Evolutionary conservation across 35 echinoderm and acorn worm genomes (phyloP).

Genomic region (Lytechinus variegatus): DNA sequence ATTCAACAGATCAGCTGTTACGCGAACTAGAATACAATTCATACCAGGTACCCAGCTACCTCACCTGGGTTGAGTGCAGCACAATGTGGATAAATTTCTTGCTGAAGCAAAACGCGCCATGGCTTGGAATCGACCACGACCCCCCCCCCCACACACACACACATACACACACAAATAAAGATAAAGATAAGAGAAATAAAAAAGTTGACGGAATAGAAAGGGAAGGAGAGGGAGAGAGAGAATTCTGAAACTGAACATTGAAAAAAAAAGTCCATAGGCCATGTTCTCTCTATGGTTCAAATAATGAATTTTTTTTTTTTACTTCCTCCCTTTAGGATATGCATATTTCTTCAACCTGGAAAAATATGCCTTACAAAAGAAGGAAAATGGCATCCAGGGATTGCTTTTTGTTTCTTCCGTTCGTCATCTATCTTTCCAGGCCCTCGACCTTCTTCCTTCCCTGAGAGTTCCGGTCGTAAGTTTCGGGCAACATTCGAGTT

Average conservation of each 20-base stretch:
- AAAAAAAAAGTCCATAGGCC: neutral
- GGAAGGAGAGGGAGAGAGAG: no score
- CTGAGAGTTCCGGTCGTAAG: neutral
- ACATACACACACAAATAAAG: no score
- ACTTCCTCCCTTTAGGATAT: neutral
- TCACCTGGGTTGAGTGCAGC: no score
- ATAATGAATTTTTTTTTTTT: neutral
- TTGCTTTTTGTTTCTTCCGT: neutral
- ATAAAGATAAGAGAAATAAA: no score
- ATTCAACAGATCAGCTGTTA: no score
- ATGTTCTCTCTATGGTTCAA: neutral
- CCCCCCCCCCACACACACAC: no score
- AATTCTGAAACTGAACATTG: neutral
- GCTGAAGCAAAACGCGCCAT: no score
- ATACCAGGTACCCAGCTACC: no score
- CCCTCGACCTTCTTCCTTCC: neutral
- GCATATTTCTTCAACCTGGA: neutral
- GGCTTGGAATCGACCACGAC: no score
- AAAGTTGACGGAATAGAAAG: no score
- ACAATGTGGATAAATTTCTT: no score
- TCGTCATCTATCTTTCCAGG: neutral
- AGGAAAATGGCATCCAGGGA: neutral
- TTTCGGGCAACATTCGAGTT: neutral
- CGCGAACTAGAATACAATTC: no score
- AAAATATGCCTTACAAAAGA: neutral